Evolutionary conservation across 37 sponge, comb jelly and placozoan species (phyloP).

Genomic region (Oscarella lobularis): DNA sequence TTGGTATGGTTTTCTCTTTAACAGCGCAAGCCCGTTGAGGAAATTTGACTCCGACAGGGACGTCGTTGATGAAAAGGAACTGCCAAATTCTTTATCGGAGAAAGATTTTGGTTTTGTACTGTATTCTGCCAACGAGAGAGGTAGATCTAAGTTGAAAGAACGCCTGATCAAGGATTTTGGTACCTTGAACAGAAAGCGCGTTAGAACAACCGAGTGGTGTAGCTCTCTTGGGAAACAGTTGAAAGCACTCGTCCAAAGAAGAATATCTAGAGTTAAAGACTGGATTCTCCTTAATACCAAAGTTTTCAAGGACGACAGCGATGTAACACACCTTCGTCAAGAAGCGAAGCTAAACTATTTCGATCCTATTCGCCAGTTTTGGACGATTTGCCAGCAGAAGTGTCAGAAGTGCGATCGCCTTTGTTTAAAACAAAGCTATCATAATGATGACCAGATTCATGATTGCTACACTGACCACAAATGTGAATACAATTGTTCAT

Average conservation of each 20-base stretch:
- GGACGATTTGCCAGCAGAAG: background rate
- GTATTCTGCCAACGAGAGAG: no score
- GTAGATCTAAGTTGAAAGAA: no score
- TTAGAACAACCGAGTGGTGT: background rate
- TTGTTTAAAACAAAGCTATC: background rate
- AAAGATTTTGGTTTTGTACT: no score
- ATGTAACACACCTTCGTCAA: background rate
- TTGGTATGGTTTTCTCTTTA: background rate
- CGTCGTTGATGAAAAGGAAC: no score
- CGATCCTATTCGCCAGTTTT: background rate
- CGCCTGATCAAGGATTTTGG: no score
- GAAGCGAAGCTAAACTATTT: background rate
- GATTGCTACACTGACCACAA: background rate
- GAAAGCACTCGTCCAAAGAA: background rate
- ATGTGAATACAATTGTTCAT: background rate
- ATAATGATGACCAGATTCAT: background rate
- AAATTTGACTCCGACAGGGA: no score
- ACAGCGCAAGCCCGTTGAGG: no score
- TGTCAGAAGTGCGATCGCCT: background rate
- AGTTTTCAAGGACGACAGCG: background rate
- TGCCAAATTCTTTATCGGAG: no score
- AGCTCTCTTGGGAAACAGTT: background rate
- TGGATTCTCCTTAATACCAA: background rate
- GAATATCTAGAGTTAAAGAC: background rate
- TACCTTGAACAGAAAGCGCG: no score